These are phyloP conservation scores for Oreochromis aureus DNA, from an alignment of 2,113 vertebrate genomes.

Conservation along the genomic window DNA sequence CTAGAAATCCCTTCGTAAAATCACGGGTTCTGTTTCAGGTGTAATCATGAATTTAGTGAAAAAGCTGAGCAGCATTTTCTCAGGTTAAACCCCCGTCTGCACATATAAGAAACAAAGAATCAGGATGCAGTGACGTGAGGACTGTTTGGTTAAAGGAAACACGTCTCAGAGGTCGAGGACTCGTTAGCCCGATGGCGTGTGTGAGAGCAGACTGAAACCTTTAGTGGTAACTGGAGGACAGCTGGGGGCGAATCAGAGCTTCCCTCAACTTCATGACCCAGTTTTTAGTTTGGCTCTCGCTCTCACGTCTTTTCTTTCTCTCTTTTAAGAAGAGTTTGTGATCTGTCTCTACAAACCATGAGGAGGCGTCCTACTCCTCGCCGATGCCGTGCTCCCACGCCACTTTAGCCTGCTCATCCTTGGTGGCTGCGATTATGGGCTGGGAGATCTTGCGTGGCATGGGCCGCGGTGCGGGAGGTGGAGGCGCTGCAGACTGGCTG, in stretches of 20 bases:
- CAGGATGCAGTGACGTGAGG: background rate
- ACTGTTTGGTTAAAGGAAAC: background rate
- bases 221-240: background rate
- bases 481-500: background rate
- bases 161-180: background rate
- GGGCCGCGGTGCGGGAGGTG: constrained; percentile 61
- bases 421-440: constrained; percentile 73
- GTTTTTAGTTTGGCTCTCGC: background rate
- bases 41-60: background rate
- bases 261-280: background rate
- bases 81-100: background rate
- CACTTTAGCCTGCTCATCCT: constrained; percentile 90
- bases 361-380: constrained; percentile 69
- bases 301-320: background rate
- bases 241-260: background rate
- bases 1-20: background rate
- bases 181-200: background rate
- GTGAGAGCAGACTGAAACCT: background rate
- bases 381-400: constrained; percentile 88
- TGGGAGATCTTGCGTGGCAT: constrained; percentile 85
- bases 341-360: background rate
- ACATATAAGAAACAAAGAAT: background rate
- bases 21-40: background rate
- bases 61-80: background rate
- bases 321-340: background rate